Conservation (phyloP, 2,888 invertebrate genomes). For the Nudaria mundana region DNA sequence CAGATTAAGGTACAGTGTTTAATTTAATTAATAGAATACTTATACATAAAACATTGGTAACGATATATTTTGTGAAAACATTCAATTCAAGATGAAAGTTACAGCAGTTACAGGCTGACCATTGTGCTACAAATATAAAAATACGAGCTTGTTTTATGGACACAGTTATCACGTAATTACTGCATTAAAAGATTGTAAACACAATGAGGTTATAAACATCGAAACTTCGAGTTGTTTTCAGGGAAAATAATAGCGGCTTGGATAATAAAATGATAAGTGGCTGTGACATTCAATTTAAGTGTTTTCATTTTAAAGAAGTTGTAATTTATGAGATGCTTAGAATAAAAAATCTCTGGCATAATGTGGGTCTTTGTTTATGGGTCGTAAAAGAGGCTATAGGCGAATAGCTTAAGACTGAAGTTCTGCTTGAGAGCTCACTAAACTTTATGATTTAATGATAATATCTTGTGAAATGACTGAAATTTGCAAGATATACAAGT, state of each 20-base stretch:
- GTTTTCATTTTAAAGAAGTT: slow-evolving; percentile 46
- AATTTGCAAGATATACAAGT: slow-evolving; percentile 38
- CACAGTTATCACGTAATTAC: slow-evolving; percentile 7
- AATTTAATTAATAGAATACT: too few species aligned
- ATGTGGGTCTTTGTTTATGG: slow-evolving; percentile 49
- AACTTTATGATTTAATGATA: slow-evolving; percentile 37
- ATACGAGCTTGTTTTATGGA: not conserved
- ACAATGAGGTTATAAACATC: slow-evolving; percentile 8
- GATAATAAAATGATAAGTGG: slow-evolving; percentile 32
- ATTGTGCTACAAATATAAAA: not conserved
- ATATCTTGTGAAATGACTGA: slow-evolving; percentile 33
- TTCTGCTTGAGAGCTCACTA: slow-evolving; percentile 26
- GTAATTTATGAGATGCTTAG: slow-evolving; percentile 44
- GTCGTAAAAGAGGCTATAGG: slow-evolving; percentile 42
- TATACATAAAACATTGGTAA: too few species aligned
- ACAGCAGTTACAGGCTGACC: too few species aligned
- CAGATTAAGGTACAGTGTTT: too few species aligned
- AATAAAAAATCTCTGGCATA: slow-evolving; percentile 47
- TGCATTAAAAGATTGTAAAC: slow-evolving; percentile 12
- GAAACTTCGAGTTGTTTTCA: slow-evolving; percentile 6
- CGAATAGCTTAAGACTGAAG: slow-evolving; percentile 20
- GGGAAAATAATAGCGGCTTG: slow-evolving; percentile 16
- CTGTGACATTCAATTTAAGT: slow-evolving; percentile 30
- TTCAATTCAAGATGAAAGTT: too few species aligned
- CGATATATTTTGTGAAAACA: too few species aligned